These are phyloP conservation scores for Mus pahari DNA, from an alignment of 2,113 vertebrate species.

Conservation along the genomic window DNA sequence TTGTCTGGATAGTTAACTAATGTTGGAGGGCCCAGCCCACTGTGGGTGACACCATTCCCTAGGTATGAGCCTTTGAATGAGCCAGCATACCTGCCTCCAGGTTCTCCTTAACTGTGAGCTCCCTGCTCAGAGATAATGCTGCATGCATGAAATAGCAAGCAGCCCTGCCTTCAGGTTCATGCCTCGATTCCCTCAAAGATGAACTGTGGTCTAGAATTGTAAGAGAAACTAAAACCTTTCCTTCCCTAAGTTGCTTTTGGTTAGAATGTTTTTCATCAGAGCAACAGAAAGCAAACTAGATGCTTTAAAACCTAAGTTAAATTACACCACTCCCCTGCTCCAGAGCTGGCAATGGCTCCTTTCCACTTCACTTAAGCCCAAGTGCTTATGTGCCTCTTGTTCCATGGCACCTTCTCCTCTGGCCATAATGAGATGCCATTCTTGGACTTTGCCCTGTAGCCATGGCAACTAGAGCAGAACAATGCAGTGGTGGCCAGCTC, in stretches of 20 bases:
- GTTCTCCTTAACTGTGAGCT: background rate
- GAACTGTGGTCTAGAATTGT: background rate
- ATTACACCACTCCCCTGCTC: background rate
- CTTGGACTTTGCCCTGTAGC: background rate
- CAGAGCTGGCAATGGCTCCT: background rate
- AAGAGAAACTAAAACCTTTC: background rate
- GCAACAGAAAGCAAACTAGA: background rate
- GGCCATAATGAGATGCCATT: background rate
- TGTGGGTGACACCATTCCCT: background rate
- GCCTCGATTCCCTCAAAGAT: background rate
- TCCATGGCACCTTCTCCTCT: background rate
- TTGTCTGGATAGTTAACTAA: background rate
- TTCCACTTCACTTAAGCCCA: background rate
- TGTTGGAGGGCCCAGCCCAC: background rate
- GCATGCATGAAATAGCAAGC: background rate
- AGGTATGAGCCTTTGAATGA: too few relatives aligned
- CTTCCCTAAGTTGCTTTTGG: background rate
- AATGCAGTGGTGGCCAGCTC: background rate
- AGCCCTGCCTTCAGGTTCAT: background rate
- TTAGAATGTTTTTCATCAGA: background rate
- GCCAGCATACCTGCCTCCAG: background rate
- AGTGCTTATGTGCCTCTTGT: background rate
- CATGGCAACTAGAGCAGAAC: background rate
- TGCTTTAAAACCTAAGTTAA: background rate
- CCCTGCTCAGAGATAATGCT: background rate